Conservation (phyloP, 2,888 invertebrate species). For the Sinopyrophorus schimmeli region DNA sequence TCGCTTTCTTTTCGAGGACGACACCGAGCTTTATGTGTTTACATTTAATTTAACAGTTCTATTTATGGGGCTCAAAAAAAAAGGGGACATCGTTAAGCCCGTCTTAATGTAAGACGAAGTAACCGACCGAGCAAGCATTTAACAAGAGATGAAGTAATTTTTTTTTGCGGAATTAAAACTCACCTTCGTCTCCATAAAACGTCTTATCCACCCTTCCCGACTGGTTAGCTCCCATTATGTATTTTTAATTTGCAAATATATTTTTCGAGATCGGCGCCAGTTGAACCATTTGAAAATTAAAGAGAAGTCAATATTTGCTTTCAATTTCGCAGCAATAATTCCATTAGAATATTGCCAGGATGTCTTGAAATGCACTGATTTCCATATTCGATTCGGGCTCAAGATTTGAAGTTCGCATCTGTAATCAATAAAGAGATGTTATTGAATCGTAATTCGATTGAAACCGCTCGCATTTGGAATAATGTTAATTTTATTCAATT, state of each 20-base stretch:
- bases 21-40: too few relatives aligned
- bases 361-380: constrained; percentile 11
- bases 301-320: neutral
- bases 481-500: too few relatives aligned
- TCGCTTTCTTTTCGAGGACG: too few relatives aligned
- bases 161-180: too few relatives aligned
- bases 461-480: too few relatives aligned
- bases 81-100: too few relatives aligned
- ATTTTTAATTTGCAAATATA: constrained; percentile 11
- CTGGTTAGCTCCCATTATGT: constrained; percentile 58
- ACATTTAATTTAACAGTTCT: too few relatives aligned
- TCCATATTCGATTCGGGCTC: constrained; percentile 19
- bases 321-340: constrained; percentile 1
- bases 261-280: neutral
- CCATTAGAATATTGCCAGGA: constrained; percentile 8
- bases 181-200: constrained; percentile 57
- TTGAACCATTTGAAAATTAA: neutral
- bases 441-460: too few relatives aligned
- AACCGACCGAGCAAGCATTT: too few relatives aligned
- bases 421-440: constrained; percentile 17
- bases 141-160: too few relatives aligned
- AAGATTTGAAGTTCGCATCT: constrained; percentile 14
- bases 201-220: constrained; percentile 55
- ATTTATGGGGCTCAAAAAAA: too few relatives aligned
- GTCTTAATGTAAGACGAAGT: too few relatives aligned